Evolutionary conservation across 2,888 invertebrate genomes (phyloP).

Genomic region (Athalia cordata): DNA sequence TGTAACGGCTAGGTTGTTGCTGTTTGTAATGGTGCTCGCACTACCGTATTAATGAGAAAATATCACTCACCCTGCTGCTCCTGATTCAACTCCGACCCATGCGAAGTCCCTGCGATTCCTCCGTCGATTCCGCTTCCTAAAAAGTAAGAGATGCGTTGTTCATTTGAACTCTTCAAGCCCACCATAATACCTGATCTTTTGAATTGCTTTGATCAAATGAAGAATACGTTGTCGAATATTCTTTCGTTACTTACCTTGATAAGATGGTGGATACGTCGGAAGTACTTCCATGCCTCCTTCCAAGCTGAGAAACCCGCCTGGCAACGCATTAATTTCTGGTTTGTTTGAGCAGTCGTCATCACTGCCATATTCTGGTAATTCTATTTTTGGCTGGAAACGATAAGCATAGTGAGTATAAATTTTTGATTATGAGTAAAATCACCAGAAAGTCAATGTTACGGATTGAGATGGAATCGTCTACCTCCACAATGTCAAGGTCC

Average conservation of each 20-base stretch:
- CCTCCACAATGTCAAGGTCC: slow-evolving; percentile 72
- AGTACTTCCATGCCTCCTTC: slow-evolving; percentile 72
- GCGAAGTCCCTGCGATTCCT: slow-evolving; percentile 71
- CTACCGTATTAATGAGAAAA: slow-evolving; percentile 61
- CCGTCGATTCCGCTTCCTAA: slow-evolving; percentile 68
- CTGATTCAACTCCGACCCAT: slow-evolving; percentile 70
- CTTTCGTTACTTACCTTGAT: slow-evolving; percentile 63
- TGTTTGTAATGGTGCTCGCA: slow-evolving; percentile 74
- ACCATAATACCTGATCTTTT: not conserved
- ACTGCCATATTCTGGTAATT: slow-evolving; percentile 83
- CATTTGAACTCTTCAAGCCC: not conserved
- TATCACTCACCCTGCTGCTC: slow-evolving; percentile 72
- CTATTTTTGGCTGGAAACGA: slow-evolving; percentile 80
- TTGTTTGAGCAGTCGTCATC: slow-evolving; percentile 78
- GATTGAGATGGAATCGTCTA: slow-evolving; percentile 46
- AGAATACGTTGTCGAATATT: not conserved
- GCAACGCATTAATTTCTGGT: slow-evolving; percentile 70
- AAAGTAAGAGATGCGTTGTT: slow-evolving; percentile 41
- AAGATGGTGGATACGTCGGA: slow-evolving; percentile 69
- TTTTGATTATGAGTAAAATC: too few relatives aligned
- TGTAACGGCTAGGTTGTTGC: slow-evolving; percentile 74
- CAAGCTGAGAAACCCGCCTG: slow-evolving; percentile 71
- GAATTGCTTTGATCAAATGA: not conserved
- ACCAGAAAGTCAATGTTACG: too few relatives aligned
- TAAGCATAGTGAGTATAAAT: not conserved